Evolutionary conservation across 2,888 invertebrate species (phyloP), one percentile per base, ranked within the genome.

Genomic region (Tanypteryx hageni): DNA sequence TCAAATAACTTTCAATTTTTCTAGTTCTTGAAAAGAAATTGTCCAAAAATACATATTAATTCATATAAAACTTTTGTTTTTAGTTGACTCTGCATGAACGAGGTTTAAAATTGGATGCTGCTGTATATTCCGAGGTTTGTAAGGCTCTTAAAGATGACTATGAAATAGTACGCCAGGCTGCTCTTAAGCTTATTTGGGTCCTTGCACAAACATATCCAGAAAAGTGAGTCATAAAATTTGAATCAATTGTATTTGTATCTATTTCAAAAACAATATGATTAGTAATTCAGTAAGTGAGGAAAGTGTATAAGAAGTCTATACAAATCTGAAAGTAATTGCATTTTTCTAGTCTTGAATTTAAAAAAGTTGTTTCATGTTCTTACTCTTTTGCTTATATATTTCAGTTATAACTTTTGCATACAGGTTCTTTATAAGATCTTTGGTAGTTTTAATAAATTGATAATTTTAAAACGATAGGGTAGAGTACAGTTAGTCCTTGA

Each of bases 81-180:
- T 93, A 96, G 96, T 93, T 96, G 44, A 94, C 97, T 31, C 96
- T 99, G 14, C 98, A 99, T 94, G 97, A 97, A 93, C 96, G 99
- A 93, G 98, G 98, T 0, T 97, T 98, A 93, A 96, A 96, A 92
- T 95, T 99, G n/a, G 97, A 97, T 92, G 97, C 95, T 44, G 94
- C 95, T 56, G 96, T 98, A 57, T 97, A 97, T 93, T 95, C 96
- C 31, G 96, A 96, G 94, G 97, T 97, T 27, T 97, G 97, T 94
- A 96, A 96, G 44, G 98, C 98, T 1, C 96, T 99, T 86, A 96
- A 97, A 56, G 99, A 99, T 95, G 99, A 99, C 95, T 99, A 98
- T 95, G 99, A 99, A 95, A 98, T 98, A 94, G 99, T 99, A 0
- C 96, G 99, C 92, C 96, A 98, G 94, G 98, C 97, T 84, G 99